Conservation (phyloP, 1,140 invertebrate genomes). For the Tachypleus tridentatus region DNA sequence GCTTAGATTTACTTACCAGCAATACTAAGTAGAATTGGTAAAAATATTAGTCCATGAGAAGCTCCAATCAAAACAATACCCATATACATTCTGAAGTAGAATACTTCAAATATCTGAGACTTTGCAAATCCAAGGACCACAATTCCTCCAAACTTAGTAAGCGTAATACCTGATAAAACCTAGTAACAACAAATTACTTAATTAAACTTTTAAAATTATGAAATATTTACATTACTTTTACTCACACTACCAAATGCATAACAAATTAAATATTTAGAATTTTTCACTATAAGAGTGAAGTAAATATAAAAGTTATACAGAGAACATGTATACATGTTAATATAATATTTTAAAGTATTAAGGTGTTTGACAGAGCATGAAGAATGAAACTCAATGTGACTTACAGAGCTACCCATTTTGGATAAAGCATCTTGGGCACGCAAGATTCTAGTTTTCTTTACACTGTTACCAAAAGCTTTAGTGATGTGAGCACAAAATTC, state of each 20-base stretch:
- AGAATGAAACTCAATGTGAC: no score
- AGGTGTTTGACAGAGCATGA: no score
- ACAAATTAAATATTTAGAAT: no score
- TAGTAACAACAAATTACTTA: constrained; percentile 34
- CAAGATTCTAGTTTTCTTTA: constrained; percentile 43
- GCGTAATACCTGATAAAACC: constrained; percentile 81
- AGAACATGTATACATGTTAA: no score
- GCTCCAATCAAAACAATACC: constrained; percentile 82
- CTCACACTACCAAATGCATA: no score
- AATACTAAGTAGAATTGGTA: constrained; percentile 86
- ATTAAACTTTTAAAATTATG: no score
- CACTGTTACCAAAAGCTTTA: constrained; percentile 58
- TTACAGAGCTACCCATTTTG: constrained; percentile 74
- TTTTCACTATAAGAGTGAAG: no score
- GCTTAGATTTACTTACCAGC: constrained; percentile 55
- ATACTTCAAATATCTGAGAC: constrained; percentile 86
- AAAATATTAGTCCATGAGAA: constrained; percentile 73
- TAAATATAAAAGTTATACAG: no score
- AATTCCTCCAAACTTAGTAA: constrained; percentile 86
- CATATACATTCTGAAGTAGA: constrained; percentile 93
- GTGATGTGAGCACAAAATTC: constrained; percentile 90
- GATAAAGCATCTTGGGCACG: constrained; percentile 57
- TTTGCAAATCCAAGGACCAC: constrained; percentile 81
- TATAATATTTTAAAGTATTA: no score
- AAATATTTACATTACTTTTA: no score